Conservation (phyloP, 2,113 vertebrate species). For the Anguilla japonica region DNA sequence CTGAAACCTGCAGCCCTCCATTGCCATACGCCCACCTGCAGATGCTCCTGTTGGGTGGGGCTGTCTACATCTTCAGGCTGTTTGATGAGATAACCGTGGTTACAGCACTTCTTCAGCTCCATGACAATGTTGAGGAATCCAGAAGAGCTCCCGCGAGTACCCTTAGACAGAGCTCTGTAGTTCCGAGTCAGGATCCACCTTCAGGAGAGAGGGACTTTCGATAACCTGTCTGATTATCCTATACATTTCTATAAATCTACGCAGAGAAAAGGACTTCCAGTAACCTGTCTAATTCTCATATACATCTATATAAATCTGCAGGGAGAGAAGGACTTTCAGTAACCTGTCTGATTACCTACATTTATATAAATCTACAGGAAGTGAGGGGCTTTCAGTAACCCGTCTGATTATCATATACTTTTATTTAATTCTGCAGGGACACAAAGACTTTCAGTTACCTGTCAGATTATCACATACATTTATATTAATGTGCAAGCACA, state of each 20-base stretch:
- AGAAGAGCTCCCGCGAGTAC: constrained; percentile 87
- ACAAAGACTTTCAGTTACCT: no score
- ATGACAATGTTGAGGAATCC: constrained; percentile 98
- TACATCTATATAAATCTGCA: no score
- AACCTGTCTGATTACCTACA: neutral
- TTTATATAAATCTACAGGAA: no score
- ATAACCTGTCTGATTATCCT: neutral
- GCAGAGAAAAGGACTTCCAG: neutral
- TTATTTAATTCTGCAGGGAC: no score
- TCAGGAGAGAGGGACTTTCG: constrained; percentile 15
- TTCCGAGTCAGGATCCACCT: constrained; percentile 99
- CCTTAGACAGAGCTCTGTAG: constrained; percentile 92
- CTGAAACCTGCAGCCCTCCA: neutral
- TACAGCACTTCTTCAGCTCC: constrained; percentile 98
- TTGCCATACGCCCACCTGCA: constrained; percentile 64
- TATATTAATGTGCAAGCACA: no score
- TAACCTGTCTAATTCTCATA: neutral
- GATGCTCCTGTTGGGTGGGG: constrained; percentile 74
- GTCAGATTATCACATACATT: no score
- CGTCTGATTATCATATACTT: neutral
- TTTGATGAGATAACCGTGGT: constrained; percentile 93
- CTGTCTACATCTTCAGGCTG: constrained; percentile 81
- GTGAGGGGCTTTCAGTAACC: no score
- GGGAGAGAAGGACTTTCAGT: no score
- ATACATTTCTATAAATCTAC: no score